phyloP scores from a whole-genome alignment of 2,113 vertebrate species.

The Proteles cristata region DNA sequence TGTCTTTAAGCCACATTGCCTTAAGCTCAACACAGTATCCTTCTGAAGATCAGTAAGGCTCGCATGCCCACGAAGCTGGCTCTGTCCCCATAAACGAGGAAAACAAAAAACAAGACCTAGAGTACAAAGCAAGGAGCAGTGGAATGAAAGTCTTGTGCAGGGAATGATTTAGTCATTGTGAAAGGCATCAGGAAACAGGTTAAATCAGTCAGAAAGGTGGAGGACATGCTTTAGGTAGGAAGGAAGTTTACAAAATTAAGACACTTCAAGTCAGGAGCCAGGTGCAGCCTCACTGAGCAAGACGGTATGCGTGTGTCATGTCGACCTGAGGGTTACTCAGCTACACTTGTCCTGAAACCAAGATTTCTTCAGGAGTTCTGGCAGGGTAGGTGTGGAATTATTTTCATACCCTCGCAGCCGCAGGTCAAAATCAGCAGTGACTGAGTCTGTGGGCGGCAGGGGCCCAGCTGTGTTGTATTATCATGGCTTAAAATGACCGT shows the following conservation, averaged over 20 bases:
- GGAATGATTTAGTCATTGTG: neutral
- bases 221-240: no score
- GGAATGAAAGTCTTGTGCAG: neutral
- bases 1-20: neutral
- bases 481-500: neutral
- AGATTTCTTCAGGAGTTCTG: neutral
- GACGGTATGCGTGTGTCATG: accelerated
- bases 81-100: neutral
- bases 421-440: neutral
- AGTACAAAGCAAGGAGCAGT: neutral
- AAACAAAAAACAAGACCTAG: neutral
- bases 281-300: neutral
- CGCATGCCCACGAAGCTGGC: neutral
- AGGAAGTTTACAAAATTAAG: neutral
- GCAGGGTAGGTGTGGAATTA: neutral
- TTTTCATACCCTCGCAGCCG: neutral
- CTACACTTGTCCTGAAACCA: neutral
- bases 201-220: neutral
- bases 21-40: neutral
- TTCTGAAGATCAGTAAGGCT: neutral
- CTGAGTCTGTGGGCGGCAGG: neutral
- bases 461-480: neutral
- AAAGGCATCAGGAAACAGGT: neutral
- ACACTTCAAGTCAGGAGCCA: neutral
- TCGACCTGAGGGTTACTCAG: neutral